phyloP scores from a whole-genome alignment of 2,797 vertebrate genomes.

The Phrynocephalus vlangalii region DNA sequence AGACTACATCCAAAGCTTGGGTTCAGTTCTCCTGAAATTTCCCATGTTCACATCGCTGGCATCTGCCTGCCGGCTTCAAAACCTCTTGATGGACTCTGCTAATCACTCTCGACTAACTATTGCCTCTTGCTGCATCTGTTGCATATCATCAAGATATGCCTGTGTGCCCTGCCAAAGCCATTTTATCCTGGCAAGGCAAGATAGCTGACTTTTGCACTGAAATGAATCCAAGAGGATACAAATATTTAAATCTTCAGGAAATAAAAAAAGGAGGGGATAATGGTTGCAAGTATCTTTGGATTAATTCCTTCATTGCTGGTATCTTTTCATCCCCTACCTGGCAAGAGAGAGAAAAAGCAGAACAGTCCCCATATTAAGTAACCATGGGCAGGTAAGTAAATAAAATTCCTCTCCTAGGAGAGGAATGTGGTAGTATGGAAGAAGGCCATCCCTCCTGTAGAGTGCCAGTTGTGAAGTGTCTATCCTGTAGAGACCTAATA shows the following conservation, averaged over 20 bases:
- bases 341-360: neutral
- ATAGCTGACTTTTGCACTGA: fast-evolving
- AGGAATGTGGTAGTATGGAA: too few relatives aligned
- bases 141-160: constrained; percentile 12
- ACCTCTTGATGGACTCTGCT: constrained; percentile 16
- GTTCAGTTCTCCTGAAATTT: constrained; percentile 39
- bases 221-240: neutral
- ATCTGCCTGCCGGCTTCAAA: constrained; percentile 44
- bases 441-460: too few relatives aligned
- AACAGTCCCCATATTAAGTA: neutral
- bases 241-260: constrained; percentile 1
- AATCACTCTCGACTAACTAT: constrained; percentile 50
- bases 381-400: neutral
- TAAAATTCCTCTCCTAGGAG: neutral
- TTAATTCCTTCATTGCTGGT: neutral
- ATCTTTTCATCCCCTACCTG: neutral
- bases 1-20: constrained; percentile 42
- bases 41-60: neutral
- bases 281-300: neutral
- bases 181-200: neutral
- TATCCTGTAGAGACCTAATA: too few relatives aligned
- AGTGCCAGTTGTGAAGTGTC: too few relatives aligned
- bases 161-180: constrained; percentile 70
- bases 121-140: constrained; percentile 73
- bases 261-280: neutral